Evolutionary conservation across 2,113 vertebrate species (phyloP), one percentile per base, ranked within the genome.

Genomic region (Eulemur macaco): DNA sequence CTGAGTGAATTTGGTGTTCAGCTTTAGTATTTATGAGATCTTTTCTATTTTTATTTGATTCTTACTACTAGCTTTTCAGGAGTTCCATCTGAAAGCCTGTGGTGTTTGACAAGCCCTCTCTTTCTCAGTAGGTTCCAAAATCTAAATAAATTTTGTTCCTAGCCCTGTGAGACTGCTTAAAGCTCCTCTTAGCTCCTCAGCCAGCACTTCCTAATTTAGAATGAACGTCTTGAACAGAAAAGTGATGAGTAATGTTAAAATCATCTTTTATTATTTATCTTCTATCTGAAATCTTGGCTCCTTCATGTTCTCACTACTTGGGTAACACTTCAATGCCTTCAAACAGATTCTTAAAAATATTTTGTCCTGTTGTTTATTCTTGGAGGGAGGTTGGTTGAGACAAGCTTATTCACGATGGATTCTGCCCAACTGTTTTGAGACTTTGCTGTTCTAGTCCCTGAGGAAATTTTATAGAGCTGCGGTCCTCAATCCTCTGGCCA

Each of bases 231-330:
- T 64, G 37, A 87, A 66, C 56, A 31, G 37, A 86, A 56, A 81
- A 73, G 76, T 80, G 66, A 64, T 47, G 64, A 60, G 52, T 45
- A 80, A 80, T 73, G 64, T 95, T 66, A 91, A 80, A n/a, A 47
- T 82, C 5, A n/a, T 74, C 76, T 92, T 95, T 88, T 87, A 47
- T 71, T 88, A 34, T 76, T 86, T 74, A 69, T 63, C 39, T 85
- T 80, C 82, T 80, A 0, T 63, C 63, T 95, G 42, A 64, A 64
- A 86, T 91, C 52, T 69, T 52, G 52, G 34, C 73, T 42, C 21
- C 50, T 91, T 76, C 69, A 39, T 80, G 52, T 71, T 66, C 34
- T 78, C 21, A 42, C 50, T 68, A 52, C 52, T 52, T 56, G 78
- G 4, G 34, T 91, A 80, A 91, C 81, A 91, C 52, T 86, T 86